phyloP scores from a whole-genome alignment of 2,888 invertebrate genomes.

The Aporophyla nigra region DNA sequence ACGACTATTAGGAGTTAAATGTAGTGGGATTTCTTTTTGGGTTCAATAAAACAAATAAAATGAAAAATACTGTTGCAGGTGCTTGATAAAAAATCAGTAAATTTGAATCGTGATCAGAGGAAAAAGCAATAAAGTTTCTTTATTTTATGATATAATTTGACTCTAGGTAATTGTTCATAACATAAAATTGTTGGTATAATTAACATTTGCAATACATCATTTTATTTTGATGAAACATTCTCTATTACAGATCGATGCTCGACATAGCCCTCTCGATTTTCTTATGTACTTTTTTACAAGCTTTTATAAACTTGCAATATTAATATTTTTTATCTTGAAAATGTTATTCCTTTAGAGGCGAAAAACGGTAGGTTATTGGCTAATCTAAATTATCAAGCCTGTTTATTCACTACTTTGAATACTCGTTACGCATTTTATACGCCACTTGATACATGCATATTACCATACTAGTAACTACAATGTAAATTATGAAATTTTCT shows the following conservation, averaged over 20 bases:
- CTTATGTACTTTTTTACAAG: not conserved
- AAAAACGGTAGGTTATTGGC: not conserved
- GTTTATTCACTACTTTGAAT: not conserved
- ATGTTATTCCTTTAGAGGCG: not conserved
- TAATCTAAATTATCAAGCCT: conserved; percentile 4
- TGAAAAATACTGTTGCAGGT: conserved; percentile 5
- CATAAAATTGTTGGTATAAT: conserved; percentile 4
- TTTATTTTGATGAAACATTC: conserved; percentile 9
- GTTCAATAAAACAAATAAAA: conserved; percentile 14
- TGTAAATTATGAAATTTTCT: not conserved
- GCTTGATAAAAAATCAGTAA: conserved; percentile 11
- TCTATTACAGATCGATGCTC: conserved; percentile 1
- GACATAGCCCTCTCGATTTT: conserved; percentile 33
- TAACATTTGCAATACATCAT: not conserved
- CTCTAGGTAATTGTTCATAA: not conserved
- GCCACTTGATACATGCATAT: not conserved
- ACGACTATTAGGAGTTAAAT: conserved; percentile 18
- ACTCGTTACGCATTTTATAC: conserved; percentile 22
- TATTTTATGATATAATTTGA: conserved; percentile 17
- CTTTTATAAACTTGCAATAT: too few species aligned
- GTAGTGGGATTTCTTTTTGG: conserved; percentile 22
- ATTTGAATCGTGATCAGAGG: conserved; percentile 4
- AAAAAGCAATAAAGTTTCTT: conserved; percentile 14
- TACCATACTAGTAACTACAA: conserved; percentile 4
- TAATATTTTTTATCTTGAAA: not conserved